phyloP scores from a whole-genome alignment of 1,140 invertebrate genomes.

The Dryas iulia region DNA sequence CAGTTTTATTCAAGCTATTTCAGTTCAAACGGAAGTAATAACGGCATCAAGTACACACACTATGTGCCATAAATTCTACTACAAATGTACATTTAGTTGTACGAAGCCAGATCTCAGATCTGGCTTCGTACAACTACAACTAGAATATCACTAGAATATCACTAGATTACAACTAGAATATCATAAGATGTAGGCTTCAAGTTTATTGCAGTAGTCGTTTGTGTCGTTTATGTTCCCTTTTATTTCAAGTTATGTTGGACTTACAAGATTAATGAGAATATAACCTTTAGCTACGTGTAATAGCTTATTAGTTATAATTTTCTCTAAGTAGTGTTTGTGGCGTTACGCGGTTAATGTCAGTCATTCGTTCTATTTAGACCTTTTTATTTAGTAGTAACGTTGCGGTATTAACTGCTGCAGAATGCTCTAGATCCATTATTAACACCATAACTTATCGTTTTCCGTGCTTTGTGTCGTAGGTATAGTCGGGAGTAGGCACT shows the following conservation, averaged over 20 bases:
- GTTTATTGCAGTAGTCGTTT: neutral
- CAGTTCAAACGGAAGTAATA: slow-evolving; percentile 16
- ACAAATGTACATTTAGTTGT: neutral
- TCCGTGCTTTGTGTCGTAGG: too few species aligned
- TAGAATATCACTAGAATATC: too few species aligned
- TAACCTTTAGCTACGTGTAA: neutral
- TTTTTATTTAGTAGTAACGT: neutral
- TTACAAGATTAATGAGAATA: neutral
- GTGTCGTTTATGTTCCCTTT: neutral
- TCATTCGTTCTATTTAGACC: neutral
- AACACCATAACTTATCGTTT: too few species aligned
- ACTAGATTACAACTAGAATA: neutral
- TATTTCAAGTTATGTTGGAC: neutral
- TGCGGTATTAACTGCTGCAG: too few species aligned
- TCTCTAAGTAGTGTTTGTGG: neutral
- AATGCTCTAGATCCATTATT: too few species aligned
- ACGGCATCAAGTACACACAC: slow-evolving; percentile 13
- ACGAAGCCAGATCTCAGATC: neutral
- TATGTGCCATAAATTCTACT: slow-evolving; percentile 10
- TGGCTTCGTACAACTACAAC: too few species aligned
- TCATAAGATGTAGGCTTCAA: neutral
- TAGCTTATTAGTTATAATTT: neutral
- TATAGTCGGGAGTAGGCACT: too few species aligned
- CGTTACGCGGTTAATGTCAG: neutral
- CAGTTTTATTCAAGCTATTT: slow-evolving; percentile 6